Evolutionary conservation across 1,140 invertebrate species (phyloP), one percentile per base, ranked within the genome.

Genomic region (Thereuonema tuberculata): DNA sequence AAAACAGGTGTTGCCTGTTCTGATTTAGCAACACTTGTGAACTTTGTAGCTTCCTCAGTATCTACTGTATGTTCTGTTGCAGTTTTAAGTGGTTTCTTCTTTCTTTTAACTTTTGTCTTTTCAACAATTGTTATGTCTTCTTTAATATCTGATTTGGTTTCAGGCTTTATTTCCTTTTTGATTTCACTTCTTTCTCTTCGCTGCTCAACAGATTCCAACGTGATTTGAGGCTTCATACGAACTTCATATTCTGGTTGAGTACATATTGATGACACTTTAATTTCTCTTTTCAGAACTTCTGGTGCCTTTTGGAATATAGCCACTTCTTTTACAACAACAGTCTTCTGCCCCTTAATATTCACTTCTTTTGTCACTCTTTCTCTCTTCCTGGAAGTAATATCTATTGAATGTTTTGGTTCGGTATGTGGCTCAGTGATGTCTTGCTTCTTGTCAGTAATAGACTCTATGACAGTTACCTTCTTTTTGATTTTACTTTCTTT

Each of bases 111-210:
- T 43, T 43, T n/a, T 50, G 17, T 17, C 50, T 24, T 26, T 24
- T 26, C 23, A 60, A 24, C 27, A 58, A 20, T n/a, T 27, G 47
- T 28, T 57, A 23, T 26, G 56, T 66, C 17, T 53, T 49, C 20
- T 65, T 29, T 17, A 31, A 3, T 54, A 28, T n/a, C 58, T 60
- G 31, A n/a, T 28, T 37, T 59, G 46, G 56, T 14, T 48, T 1
- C 24, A 17, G 46, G 25, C 21, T 57, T 55, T 47, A 15, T 3
- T 50, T 50, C 15, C 21, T 9, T 20, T 21, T 58, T 3, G 43
- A 25, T 20, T 56, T 43, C 12, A 31, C 15, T 59, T 20, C 21
- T 9, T 53, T 28, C 2, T 2, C 14, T 21, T 59, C 17, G 2
- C 56, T 57, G 55, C 12, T n/a, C n/a, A n/a, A n/a, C n/a, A n/a